A percentile compares a stretch with the other conserved stretches of the same genome.
Conservation (phyloP, 2,797 vertebrate species). For the Antennarius maculatus region DNA sequence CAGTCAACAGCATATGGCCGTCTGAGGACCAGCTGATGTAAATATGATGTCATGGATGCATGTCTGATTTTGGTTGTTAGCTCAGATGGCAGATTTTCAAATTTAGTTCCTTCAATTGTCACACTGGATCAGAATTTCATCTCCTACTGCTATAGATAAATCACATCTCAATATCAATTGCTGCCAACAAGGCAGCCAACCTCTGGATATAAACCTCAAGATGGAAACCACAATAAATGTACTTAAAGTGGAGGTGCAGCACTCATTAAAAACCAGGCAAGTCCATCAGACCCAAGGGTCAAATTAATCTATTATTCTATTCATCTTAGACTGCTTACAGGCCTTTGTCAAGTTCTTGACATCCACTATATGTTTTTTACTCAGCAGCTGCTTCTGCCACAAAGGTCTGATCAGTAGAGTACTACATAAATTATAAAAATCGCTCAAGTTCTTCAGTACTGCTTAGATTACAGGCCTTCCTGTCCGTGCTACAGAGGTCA, state of each 20-base stretch:
- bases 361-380: background rate
- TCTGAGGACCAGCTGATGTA: conserved; percentile 18
- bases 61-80: too few species aligned
- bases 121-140: background rate
- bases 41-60: background rate
- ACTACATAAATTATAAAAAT: background rate
- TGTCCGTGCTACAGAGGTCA: background rate
- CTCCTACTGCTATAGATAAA: background rate
- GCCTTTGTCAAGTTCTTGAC: background rate
- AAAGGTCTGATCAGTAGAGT: background rate
- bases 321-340: conserved; percentile 1
- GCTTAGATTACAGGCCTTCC: background rate
- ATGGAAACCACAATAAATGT: too few species aligned
- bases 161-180: background rate
- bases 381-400: background rate
- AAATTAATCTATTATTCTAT: background rate
- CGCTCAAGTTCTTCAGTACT: background rate
- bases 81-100: too few species aligned
- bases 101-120: background rate
- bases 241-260: background rate
- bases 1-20: conserved; percentile 20
- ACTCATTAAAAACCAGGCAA: background rate
- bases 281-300: background rate
- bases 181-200: background rate
- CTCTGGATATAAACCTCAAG: too few species aligned